Evolutionary conservation across 2,888 invertebrate genomes (phyloP).

Genomic region (Sinopyrophorus schimmeli): DNA sequence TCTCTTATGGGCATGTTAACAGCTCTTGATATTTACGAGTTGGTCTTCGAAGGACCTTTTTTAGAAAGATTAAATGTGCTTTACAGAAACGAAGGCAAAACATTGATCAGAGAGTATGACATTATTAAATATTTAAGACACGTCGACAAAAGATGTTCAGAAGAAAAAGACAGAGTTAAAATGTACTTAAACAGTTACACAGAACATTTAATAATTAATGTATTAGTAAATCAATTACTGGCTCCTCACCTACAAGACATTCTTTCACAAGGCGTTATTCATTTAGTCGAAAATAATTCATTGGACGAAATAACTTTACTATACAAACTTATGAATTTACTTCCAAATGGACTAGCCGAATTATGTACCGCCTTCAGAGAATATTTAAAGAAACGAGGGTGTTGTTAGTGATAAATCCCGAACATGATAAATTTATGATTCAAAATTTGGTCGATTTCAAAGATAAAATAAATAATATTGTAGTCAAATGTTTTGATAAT

Average conservation of each 20-base stretch:
- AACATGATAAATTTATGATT: conserved; percentile 92
- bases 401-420: conserved; percentile 93
- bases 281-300: conserved; percentile 84
- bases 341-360: conserved; percentile 83
- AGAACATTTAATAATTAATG: conserved; percentile 79
- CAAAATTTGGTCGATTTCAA: conserved; percentile 94
- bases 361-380: conserved; percentile 84
- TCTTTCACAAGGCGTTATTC: conserved; percentile 85
- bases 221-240: conserved; percentile 87
- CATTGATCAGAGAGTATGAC: conserved; percentile 83
- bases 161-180: conserved; percentile 85
- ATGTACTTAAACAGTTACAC: conserved; percentile 91
- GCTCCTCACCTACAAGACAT: conserved; percentile 85
- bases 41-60: conserved; percentile 83
- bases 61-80: conserved; percentile 84
- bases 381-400: conserved; percentile 92
- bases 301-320: conserved; percentile 81
- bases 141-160: conserved; percentile 85
- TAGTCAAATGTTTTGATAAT: conserved; percentile 81
- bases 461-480: conserved; percentile 91
- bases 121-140: conserved; percentile 77
- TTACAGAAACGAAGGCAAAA: conserved; percentile 87
- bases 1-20: conserved; percentile 91
- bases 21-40: conserved; percentile 87
- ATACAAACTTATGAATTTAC: conserved; percentile 81